Evolutionary conservation across 1,140 invertebrate genomes (phyloP).

Genomic region (Euura saliciscinereae): DNA sequence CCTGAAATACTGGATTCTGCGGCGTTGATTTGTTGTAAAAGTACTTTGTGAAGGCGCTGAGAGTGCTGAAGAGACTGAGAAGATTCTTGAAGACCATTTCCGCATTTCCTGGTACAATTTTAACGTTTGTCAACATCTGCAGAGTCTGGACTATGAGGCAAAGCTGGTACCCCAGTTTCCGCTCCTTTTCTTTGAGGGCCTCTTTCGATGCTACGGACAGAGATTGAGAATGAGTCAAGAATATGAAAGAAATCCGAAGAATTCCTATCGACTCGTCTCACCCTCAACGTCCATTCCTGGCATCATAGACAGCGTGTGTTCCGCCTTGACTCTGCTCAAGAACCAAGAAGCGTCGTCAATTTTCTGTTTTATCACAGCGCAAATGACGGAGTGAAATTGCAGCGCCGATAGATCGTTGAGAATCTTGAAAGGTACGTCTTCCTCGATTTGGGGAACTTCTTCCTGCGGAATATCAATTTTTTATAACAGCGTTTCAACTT

Average conservation of each 20-base stretch:
- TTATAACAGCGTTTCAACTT: too few species aligned
- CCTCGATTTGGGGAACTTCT: slow-evolving; percentile 22
- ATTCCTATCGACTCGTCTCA: too few species aligned
- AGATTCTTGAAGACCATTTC: slow-evolving; percentile 59
- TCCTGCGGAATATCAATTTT: slow-evolving; percentile 29
- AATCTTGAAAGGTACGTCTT: slow-evolving; percentile 42
- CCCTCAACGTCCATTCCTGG: slow-evolving; percentile 33
- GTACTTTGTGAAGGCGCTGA: slow-evolving; percentile 59
- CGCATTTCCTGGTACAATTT: slow-evolving; percentile 47
- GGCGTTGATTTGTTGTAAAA: slow-evolving; percentile 52
- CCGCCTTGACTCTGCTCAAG: slow-evolving; percentile 54
- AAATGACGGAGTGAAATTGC: slow-evolving; percentile 49
- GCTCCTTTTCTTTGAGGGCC: slow-evolving; percentile 53
- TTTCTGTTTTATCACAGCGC: slow-evolving; percentile 50
- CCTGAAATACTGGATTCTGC: slow-evolving; percentile 56
- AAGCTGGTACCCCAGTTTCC: slow-evolving; percentile 56
- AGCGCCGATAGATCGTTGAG: slow-evolving; percentile 46
- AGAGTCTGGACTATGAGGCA: slow-evolving; percentile 52
- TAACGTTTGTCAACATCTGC: slow-evolving; percentile 46
- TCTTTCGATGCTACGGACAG: slow-evolving; percentile 41
- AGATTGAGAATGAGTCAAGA: slow-evolving; percentile 15
- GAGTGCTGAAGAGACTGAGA: slow-evolving; percentile 52
- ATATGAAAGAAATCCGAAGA: slow-evolving; percentile 12
- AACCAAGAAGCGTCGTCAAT: slow-evolving; percentile 56
- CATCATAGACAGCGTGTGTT: slow-evolving; percentile 44